Conservation (phyloP, 2,797 vertebrate species). For the Pangasius larnaudii region DNA sequence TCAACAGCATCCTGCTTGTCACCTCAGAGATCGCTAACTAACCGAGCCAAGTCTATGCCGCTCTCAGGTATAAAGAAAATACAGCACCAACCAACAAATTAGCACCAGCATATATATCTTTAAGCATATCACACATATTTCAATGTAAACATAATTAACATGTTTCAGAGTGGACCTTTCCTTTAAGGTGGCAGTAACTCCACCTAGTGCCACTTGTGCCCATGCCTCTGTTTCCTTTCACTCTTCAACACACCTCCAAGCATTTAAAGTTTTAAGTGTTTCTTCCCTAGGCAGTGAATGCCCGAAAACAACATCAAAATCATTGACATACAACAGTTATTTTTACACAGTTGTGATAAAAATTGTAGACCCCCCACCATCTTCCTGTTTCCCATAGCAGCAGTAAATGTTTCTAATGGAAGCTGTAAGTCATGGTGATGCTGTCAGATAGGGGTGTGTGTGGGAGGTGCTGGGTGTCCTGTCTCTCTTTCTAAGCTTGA, state of each 20-base stretch:
- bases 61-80: not conserved
- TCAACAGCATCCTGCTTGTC: not conserved
- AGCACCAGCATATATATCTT: not conserved
- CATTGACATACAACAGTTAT: not conserved
- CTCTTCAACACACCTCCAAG: not conserved
- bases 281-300: not conserved
- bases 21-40: not conserved
- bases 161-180: not conserved
- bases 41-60: not conserved
- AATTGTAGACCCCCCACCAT: not conserved
- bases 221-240: not conserved
- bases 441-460: conserved; percentile 9
- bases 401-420: conserved; percentile 11
- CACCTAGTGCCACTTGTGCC: not conserved
- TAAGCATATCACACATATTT: not conserved
- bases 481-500: conserved; percentile 11
- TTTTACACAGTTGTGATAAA: not conserved
- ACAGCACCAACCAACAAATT: not conserved
- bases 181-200: not conserved
- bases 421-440: not conserved
- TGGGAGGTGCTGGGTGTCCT: conserved; percentile 21
- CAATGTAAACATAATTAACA: not conserved
- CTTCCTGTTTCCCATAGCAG: conserved; percentile 7
- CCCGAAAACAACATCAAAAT: not conserved
- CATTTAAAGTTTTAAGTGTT: not conserved